Evolutionary conservation across 2,113 vertebrate species (phyloP), one percentile per base, ranked within the genome.

Genomic region (Tinamus guttatus): DNA sequence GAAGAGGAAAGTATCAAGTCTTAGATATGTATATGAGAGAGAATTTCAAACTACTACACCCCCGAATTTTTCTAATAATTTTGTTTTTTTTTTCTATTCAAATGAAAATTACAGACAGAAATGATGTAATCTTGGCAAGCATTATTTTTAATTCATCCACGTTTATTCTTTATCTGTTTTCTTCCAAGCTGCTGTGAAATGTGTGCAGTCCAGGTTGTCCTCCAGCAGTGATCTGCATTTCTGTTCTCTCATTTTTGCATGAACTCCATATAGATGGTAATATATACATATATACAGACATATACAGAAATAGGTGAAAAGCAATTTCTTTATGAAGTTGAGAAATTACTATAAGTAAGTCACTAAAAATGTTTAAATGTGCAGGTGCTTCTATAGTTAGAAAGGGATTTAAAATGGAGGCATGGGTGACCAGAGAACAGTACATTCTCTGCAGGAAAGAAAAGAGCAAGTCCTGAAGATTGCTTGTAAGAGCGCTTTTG

Each of bases 151-250:
- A 95, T 67, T 85, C 67, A 93, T 41, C 18, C 2, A 54, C 47
- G 83, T 87, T 67, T 62, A 81, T 85, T 93, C 74, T 68, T 2
- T 3, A 14, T 41, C 32, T 58, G 9, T 75, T 84, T 77, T 92
- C 54, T 94, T 93, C 51, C 74, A 84, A 70, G 41, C 51, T 85
- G 80, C 58, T 87, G 30, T 76, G 52, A 94, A 94, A 92, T 54
- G 59, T 63, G 62, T 73, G 74, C 54, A 86, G 75, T 59, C 41
- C 65, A 69, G 14, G 85, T 22, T 85, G 65, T 73, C 60, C 70
- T 90, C 80, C 81, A 94, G 75, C 59, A 83, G 52, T 4, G 15
- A n/a, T 34, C 91, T 51, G 36, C 6, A 28, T 52, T 83, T 79
- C 88, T 63, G n/a, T 94, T 51, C 69, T 56, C 79, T 93, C 4